A percentile compares a stretch with the other conserved stretches of the same genome.
Evolutionary conservation across 2,113 vertebrate species (phyloP).

Genomic region (Nycticorax nycticorax): DNA sequence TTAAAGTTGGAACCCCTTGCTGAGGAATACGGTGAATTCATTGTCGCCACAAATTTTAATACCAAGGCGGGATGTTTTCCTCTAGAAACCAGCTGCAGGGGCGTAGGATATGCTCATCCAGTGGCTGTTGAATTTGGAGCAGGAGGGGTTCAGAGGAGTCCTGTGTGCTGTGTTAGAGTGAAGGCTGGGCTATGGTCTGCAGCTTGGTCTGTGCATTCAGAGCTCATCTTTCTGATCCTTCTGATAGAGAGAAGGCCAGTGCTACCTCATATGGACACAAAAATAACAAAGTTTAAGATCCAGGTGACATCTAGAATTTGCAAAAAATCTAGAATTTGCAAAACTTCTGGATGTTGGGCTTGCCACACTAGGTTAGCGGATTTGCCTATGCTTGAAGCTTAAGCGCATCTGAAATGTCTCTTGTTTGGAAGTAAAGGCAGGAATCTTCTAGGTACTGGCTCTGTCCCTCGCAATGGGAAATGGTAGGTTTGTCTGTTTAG

Average conservation of each 20-base stretch:
- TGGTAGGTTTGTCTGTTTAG: neutral
- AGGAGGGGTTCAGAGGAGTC: neutral
- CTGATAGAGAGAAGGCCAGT: neutral
- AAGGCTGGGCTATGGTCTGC: neutral
- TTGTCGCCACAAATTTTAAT: neutral
- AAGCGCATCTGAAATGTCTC: neutral
- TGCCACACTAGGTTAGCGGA: accelerated
- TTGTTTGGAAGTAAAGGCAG: neutral
- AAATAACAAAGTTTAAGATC: neutral
- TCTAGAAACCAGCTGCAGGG: neutral
- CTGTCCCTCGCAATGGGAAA: accelerated
- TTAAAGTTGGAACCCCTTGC: neutral
- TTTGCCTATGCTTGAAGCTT: neutral
- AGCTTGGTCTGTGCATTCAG: neutral
- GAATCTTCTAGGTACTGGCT: neutral
- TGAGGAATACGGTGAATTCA: neutral
- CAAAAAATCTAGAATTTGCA: neutral
- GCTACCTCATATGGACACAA: neutral
- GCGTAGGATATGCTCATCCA: neutral
- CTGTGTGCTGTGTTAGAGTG: neutral
- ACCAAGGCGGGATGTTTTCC: neutral
- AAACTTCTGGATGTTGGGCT: neutral
- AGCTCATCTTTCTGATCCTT: neutral
- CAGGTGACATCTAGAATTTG: neutral
- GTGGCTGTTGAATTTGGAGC: neutral